Conservation (phyloP, 1,140 invertebrate species). For the Ceratosolen solmsi region DNA sequence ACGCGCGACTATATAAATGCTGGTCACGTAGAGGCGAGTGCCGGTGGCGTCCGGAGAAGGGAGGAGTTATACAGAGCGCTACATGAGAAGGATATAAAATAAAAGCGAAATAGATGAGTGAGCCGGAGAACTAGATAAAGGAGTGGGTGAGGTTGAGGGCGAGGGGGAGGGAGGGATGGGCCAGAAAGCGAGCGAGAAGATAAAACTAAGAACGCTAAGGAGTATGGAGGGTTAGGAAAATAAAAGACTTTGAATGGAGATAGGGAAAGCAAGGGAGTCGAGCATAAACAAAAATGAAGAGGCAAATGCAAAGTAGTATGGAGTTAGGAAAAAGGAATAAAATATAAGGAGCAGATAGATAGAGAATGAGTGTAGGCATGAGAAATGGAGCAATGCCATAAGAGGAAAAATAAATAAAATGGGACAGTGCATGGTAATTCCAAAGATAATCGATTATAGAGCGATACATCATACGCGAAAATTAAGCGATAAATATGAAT, state of each 20-base stretch:
- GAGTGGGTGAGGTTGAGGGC: neutral
- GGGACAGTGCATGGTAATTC: neutral
- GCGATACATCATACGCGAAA: neutral
- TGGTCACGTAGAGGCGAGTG: conserved; percentile 38
- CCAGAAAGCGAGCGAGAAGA: neutral
- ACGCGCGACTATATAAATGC: conserved; percentile 38
- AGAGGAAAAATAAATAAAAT: neutral
- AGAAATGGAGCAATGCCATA: neutral
- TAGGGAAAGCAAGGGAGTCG: neutral
- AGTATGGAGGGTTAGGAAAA: neutral
- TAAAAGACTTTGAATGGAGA: neutral
- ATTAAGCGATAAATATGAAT: conserved; percentile 1
- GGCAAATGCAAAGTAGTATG: neutral
- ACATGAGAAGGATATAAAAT: conserved; percentile 32
- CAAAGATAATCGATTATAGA: too few species aligned
- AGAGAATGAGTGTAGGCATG: neutral
- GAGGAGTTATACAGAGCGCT: neutral
- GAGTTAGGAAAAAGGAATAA: conserved; percentile 7
- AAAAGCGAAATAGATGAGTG: conserved; percentile 24
- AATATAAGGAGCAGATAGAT: neutral
- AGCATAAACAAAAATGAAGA: neutral
- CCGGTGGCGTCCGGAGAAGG: neutral
- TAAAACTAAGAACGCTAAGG: conserved; percentile 17
- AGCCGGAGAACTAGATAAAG: neutral
- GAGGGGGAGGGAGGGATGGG: neutral